Conservation (phyloP, 2,888 invertebrate genomes). For the Actias luna region DNA sequence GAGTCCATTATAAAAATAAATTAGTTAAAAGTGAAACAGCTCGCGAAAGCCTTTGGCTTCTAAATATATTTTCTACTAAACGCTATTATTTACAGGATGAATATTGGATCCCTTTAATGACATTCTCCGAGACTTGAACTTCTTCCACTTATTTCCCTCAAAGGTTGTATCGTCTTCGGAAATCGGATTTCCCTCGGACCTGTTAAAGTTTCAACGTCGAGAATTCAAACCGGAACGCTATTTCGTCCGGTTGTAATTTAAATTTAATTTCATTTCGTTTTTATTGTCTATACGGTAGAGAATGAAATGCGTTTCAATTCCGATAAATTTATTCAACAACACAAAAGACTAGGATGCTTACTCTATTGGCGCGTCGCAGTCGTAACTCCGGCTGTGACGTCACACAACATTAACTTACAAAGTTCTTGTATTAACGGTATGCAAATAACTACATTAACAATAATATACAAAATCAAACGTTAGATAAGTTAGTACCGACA, state of each 20-base stretch:
- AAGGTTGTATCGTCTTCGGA: conserved; percentile 1
- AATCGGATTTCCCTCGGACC: background rate
- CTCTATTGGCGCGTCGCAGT: background rate
- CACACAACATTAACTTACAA: background rate
- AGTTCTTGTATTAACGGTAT: background rate
- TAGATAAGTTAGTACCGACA: background rate
- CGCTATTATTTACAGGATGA: background rate
- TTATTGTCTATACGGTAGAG: background rate
- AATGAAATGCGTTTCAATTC: conserved; percentile 5
- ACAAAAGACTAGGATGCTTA: conserved; percentile 13
- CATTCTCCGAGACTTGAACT: background rate
- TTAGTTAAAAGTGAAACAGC: background rate
- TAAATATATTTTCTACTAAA: background rate
- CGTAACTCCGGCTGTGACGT: background rate
- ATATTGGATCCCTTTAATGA: background rate
- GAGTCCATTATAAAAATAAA: background rate
- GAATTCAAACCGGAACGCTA: background rate
- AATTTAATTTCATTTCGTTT: background rate
- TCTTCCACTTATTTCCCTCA: background rate
- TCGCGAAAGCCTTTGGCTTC: background rate
- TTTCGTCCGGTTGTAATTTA: background rate
- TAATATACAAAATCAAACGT: background rate
- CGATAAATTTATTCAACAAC: conserved; percentile 15
- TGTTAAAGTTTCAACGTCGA: background rate
- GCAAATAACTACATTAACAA: conserved; percentile 3